These are phyloP conservation scores for Alectoris magna DNA, from an alignment of 2,797 vertebrate genomes.

Conservation along the genomic window DNA sequence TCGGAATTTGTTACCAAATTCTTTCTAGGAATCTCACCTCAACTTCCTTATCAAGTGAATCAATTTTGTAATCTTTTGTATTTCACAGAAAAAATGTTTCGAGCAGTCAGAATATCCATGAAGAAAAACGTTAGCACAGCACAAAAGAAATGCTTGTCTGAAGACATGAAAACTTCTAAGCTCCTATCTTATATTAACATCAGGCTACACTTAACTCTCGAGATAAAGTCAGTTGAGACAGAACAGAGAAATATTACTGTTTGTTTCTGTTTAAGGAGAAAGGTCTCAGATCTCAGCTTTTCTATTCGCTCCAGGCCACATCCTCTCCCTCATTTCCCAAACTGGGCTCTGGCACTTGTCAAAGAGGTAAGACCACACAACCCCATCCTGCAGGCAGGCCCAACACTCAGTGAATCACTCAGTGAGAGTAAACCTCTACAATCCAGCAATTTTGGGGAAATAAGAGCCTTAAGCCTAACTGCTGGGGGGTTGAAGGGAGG, in stretches of 20 bases:
- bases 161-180: conserved; percentile 3
- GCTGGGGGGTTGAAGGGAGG: neutral
- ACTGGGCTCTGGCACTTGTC: neutral
- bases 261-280: neutral
- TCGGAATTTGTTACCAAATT: neutral
- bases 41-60: neutral
- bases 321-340: neutral
- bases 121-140: neutral
- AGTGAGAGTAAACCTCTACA: neutral
- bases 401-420: neutral
- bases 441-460: neutral
- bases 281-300: neutral
- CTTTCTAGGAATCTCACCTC: neutral
- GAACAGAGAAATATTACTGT: neutral
- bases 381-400: neutral
- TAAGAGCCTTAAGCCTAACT: neutral
- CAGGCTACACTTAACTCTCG: neutral
- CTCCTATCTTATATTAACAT: neutral
- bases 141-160: neutral
- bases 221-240: neutral
- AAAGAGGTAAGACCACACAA: neutral
- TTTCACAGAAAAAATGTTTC: neutral
- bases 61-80: neutral
- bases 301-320: neutral
- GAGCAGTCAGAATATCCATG: neutral